A percentile compares a stretch with the other conserved stretches of the same genome.
Conservation (phyloP, 1,140 invertebrate species). For the Drosophila jambulina region DNA sequence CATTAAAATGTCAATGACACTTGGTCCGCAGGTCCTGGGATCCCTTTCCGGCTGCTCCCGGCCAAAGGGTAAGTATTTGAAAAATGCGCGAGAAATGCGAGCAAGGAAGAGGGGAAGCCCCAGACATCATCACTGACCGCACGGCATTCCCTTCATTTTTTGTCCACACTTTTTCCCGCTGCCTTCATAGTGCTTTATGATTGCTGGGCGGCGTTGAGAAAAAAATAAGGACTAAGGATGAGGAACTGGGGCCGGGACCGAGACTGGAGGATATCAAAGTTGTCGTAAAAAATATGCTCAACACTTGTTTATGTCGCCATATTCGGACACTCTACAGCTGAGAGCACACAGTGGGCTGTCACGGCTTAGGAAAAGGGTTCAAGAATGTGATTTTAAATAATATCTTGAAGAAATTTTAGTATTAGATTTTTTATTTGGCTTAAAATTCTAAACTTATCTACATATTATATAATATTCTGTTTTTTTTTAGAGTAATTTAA, state of each 20-base stretch:
- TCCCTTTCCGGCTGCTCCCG: constrained; percentile 17
- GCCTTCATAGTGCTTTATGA: constrained; percentile 71
- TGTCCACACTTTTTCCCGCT: constrained; percentile 13
- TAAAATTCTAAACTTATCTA: no score
- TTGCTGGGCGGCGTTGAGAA: constrained; percentile 48
- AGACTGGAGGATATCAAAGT: constrained; percentile 44
- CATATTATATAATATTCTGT: neutral
- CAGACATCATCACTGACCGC: constrained; percentile 52
- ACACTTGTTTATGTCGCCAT: constrained; percentile 74
- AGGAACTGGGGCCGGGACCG: neutral
- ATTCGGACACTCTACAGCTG: constrained; percentile 10
- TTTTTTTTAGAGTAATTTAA: no score
- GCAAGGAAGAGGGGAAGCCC: constrained; percentile 15
- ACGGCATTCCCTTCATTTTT: constrained; percentile 46
- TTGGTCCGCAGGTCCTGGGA: constrained; percentile 46
- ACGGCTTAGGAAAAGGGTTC: neutral
- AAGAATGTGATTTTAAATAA: neutral
- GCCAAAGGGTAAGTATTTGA: constrained; percentile 73
- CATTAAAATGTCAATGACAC: constrained; percentile 84
- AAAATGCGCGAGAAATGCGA: constrained; percentile 76
- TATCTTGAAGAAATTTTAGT: no score
- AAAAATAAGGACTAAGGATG: constrained; percentile 8
- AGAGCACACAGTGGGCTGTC: neutral
- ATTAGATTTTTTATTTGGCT: neutral
- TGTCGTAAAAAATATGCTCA: constrained; percentile 76